phyloP scores from a whole-genome alignment of 1,140 invertebrate genomes.

The Lordiphosa collinella region DNA sequence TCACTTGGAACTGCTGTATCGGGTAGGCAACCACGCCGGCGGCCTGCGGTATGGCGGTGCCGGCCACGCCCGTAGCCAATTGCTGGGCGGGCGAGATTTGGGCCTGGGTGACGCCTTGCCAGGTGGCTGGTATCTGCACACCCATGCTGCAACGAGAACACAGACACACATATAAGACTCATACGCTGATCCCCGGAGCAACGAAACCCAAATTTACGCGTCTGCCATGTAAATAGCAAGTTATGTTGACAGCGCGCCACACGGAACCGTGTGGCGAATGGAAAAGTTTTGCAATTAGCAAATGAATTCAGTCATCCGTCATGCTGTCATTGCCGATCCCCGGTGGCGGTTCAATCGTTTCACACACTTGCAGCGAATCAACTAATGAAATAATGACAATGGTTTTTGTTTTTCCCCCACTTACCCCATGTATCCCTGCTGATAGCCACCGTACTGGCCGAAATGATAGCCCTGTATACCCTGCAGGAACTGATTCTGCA shows the following conservation, averaged over 20 bases:
- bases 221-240: conserved; percentile 49
- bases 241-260: conserved; percentile 49
- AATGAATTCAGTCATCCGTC: conserved; percentile 79
- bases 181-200: conserved; percentile 13
- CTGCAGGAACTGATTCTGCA: conserved; percentile 86
- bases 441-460: conserved; percentile 88
- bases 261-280: conserved; percentile 41
- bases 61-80: conserved; percentile 81
- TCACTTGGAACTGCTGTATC: conserved; percentile 92
- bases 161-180: conserved; percentile 16
- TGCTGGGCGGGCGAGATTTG: conserved; percentile 82
- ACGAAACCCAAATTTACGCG: conserved; percentile 49
- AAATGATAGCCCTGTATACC: conserved; percentile 90
- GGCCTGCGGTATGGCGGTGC: conserved; percentile 82
- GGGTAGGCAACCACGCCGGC: conserved; percentile 89
- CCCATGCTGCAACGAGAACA: conserved; percentile 83
- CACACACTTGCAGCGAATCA: conserved; percentile 10
- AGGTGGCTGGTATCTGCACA: conserved; percentile 86
- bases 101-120: conserved; percentile 83
- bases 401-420: conserved; percentile 59
- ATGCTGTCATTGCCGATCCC: conserved; percentile 64
- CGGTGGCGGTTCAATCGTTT: conserved; percentile 69
- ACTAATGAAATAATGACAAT: conserved; percentile 44
- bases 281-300: conserved; percentile 78
- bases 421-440: conserved; percentile 90